These are phyloP conservation scores for Pilophorus perplexus DNA, from an alignment of 2,888 invertebrate genomes.

Conservation along the genomic window DNA sequence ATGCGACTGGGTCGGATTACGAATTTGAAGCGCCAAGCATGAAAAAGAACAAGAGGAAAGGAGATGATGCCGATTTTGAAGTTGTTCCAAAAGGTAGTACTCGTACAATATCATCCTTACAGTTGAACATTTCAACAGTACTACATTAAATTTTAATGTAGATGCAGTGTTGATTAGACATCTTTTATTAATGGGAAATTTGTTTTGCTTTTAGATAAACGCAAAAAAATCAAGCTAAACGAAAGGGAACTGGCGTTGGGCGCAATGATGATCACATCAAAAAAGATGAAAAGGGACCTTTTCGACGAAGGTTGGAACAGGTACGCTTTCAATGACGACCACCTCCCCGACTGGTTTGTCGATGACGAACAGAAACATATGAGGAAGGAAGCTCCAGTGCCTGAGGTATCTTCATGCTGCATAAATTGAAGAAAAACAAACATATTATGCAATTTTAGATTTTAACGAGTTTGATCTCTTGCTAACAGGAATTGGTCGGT, in stretches of 20 bases:
- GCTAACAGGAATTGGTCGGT: conserved; percentile 67
- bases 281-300: conserved; percentile 85
- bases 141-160: too few species aligned
- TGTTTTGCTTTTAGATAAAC: conserved; percentile 48
- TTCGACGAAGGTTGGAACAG: conserved; percentile 90
- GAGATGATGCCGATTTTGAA: conserved; percentile 57
- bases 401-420: conserved; percentile 61
- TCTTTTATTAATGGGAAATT: too few species aligned
- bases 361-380: conserved; percentile 91
- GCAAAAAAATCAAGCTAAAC: conserved; percentile 64
- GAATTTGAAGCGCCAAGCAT: conserved; percentile 52
- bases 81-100: conserved; percentile 60
- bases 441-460: too few species aligned
- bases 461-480: not conserved
- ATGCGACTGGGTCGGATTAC: conserved; percentile 52
- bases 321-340: conserved; percentile 85
- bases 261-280: conserved; percentile 83
- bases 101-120: too few species aligned
- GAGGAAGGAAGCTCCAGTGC: conserved; percentile 77
- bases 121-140: too few species aligned
- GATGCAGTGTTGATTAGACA: too few species aligned
- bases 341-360: conserved; percentile 93
- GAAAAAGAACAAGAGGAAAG: conserved; percentile 48
- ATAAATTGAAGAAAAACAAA: too few species aligned
- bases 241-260: conserved; percentile 91